A percentile compares a stretch with the other conserved stretches of the same genome.
These are phyloP conservation scores for Tetrax tetrax DNA, from an alignment of 2,113 vertebrate genomes.

Conservation along the genomic window DNA sequence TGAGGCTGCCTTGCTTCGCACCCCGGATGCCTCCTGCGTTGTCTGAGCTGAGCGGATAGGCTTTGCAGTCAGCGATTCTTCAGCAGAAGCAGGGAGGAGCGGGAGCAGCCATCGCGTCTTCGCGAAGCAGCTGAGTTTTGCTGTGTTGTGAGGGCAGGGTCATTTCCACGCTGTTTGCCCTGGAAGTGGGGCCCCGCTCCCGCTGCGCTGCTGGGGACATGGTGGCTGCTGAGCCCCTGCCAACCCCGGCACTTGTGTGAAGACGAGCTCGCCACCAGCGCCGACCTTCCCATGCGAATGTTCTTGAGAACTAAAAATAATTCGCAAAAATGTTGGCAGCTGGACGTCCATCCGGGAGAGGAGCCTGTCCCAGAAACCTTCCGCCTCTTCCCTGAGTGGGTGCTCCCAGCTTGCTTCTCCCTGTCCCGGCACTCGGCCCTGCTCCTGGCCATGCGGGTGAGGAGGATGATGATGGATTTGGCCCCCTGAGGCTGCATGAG, in stretches of 20 bases:
- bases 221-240: background rate
- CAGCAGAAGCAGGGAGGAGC: background rate
- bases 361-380: background rate
- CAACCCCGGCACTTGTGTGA: background rate
- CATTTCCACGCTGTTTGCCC: background rate
- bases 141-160: background rate
- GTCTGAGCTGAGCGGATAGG: too few species aligned
- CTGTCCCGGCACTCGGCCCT: rapidly evolving
- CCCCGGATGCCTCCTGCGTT: background rate
- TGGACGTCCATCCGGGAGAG: background rate
- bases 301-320: background rate
- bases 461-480: background rate
- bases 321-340: background rate
- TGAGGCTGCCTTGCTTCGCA: background rate
- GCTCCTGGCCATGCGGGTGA: background rate
- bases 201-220: background rate
- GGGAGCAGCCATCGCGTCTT: background rate
- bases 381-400: background rate
- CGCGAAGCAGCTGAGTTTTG: background rate
- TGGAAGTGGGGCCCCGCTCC: rapidly evolving
- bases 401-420: background rate
- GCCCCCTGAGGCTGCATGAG: background rate
- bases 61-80: background rate
- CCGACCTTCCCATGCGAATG: background rate
- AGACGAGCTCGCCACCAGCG: background rate